These are phyloP conservation scores for Cyclophora punctaria DNA, from an alignment of 2,888 invertebrate genomes.

Conservation along the genomic window DNA sequence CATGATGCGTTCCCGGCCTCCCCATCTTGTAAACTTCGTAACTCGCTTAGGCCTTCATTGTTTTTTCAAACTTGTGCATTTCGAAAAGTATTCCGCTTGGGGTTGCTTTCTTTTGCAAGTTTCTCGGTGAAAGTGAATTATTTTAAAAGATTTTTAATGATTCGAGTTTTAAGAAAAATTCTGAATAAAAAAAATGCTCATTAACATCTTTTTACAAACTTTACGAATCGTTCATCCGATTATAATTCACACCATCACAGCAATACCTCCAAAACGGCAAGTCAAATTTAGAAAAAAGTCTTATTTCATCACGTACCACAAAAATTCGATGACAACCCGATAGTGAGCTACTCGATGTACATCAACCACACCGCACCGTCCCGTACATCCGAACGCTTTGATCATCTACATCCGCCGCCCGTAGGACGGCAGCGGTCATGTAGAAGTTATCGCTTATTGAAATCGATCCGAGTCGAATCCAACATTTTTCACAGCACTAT, in stretches of 20 bases:
- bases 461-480: conserved; percentile 39
- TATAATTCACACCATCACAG: too few species aligned
- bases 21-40: conserved; percentile 18
- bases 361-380: conserved; percentile 11
- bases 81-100: conserved; percentile 9
- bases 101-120: not conserved
- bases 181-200: too few species aligned
- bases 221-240: too few species aligned
- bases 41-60: conserved; percentile 19
- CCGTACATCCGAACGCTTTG: conserved; percentile 26
- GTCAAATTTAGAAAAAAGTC: too few species aligned
- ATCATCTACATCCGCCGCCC: conserved; percentile 37
- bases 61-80: conserved; percentile 19
- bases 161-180: too few species aligned
- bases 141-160: too few species aligned
- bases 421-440: conserved; percentile 37
- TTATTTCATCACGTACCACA: too few species aligned
- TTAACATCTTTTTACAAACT: too few species aligned
- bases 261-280: too few species aligned
- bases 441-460: conserved; percentile 64
- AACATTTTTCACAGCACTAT: conserved; percentile 39
- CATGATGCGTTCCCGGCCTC: conserved; percentile 6
- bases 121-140: too few species aligned
- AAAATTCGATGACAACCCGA: not conserved
- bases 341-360: not conserved